Base-by-base conservation (phyloP, 1,140 invertebrate species). In the Bradysia coprophila region DNA sequence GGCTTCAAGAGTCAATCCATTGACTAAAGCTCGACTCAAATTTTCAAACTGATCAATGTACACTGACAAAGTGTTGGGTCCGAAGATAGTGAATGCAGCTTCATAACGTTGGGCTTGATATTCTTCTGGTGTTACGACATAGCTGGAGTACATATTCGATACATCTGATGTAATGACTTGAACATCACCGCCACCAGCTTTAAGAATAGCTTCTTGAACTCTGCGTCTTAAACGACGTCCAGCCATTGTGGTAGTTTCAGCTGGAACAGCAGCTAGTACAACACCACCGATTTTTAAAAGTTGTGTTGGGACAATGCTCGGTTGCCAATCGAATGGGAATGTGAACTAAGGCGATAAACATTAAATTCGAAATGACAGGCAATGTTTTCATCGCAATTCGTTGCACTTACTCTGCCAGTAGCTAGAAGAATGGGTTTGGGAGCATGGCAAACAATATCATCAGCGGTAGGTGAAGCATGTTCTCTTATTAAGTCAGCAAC, bases 221-320 rank as follows among this genome's bases (percentile, higher is more conserved):
- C 73, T 63, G 20, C 73, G 63, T 23, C 85, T 62, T 41, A 92
- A 58, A 40, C 90, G 66, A 40, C 91, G 69, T 1, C 90, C 90
- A 2, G 89, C 74, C 91, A 95, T 96, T 2, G 90, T 95, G 18
- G 89, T 94, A 58, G 94, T 89, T 67, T 95, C 92, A 9, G 86
- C 91, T 0, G 91, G 92, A 2, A 85, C 78, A 0, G 76, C 81
- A 9, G 78, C 82, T 10, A 91, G 62, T 13, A 82, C 68, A 2
- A 86, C 55, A 31, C 86, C 63, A 1, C 88, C 89, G 5, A 95
- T 65, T 37, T 75, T 60, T 0, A 80, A 66, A 2, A 94, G 55
- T 50, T 93, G 81, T 1, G 78, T 80, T 1, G 88, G 78, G 1
- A 94, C 78, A n/a, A 91, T 74, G 43, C 69, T 65, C 0, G 90